Evolutionary conservation across 2,113 vertebrate genomes (phyloP).

Genomic region (Zootoca vivipara): DNA sequence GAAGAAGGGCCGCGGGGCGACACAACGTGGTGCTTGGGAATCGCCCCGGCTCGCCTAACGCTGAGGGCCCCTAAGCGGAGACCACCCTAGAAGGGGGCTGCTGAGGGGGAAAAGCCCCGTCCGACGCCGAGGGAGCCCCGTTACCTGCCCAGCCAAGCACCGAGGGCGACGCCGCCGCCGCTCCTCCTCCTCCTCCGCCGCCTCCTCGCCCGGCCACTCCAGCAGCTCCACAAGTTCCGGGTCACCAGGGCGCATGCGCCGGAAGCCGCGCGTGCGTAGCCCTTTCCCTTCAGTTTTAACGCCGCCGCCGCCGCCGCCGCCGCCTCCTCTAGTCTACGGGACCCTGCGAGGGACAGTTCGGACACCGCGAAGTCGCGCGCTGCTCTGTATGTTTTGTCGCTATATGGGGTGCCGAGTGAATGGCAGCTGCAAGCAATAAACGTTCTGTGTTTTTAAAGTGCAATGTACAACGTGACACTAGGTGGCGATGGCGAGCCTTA

Average conservation of each 20-base stretch:
- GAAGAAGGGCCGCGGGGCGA: not conserved
- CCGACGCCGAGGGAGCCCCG: no score
- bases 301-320: not conserved
- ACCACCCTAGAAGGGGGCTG: not conserved
- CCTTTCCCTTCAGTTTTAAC: not conserved
- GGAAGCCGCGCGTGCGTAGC: not conserved
- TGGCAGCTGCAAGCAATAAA: no score
- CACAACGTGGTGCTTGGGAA: not conserved
- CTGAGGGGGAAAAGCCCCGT: not conserved
- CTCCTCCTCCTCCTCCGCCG: not conserved
- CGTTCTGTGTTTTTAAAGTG: no score
- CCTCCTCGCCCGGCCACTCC: conserved; percentile 1
- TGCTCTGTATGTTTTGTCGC: no score
- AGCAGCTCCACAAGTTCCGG: conserved; percentile 4
- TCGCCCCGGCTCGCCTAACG: not conserved
- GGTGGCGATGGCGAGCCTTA: no score
- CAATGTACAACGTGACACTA: no score
- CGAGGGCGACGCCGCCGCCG: not conserved
- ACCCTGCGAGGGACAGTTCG: not conserved
- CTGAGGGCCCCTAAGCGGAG: not conserved
- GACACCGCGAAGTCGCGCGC: not conserved
- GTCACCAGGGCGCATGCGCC: not conserved
- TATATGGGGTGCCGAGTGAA: no score
- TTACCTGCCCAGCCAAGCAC: not conserved
- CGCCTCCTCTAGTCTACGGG: not conserved